A percentile compares a stretch with the other conserved stretches of the same genome.
Conservation (phyloP, 2,797 vertebrate genomes). For the Darevskia nairensis region DNA sequence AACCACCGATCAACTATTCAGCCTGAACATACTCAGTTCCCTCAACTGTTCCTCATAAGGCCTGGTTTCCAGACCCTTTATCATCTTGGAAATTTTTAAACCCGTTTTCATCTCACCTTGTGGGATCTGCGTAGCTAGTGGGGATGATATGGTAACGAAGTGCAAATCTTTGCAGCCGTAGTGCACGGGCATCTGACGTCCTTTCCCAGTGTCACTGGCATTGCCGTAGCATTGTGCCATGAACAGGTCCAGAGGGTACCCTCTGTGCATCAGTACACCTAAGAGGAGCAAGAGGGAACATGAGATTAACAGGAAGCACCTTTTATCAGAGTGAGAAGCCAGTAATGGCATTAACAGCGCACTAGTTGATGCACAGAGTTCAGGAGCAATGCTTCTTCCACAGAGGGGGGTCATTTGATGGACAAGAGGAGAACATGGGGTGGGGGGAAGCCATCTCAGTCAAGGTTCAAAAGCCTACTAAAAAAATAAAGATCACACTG, state of each 20-base stretch:
- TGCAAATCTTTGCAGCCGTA: constrained; percentile 89
- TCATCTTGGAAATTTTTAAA: background rate
- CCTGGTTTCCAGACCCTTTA: too few species aligned
- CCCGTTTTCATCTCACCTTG: constrained; percentile 82
- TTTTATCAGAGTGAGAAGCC: too few species aligned
- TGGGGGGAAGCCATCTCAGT: background rate
- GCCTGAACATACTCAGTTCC: too few species aligned
- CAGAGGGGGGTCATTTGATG: background rate
- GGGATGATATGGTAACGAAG: constrained; percentile 95
- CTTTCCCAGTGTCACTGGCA: constrained; percentile 86
- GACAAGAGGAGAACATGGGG: rapidly evolving
- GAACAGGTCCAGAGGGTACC: constrained; percentile 90
- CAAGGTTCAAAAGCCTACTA: background rate
- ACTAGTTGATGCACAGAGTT: background rate
- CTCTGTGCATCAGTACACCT: constrained; percentile 94
- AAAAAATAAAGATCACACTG: background rate
- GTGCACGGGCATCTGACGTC: constrained; percentile 96
- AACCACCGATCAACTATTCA: background rate
- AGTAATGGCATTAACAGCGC: too few species aligned
- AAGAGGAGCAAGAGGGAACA: background rate
- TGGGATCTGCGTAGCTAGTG: constrained; percentile 94
- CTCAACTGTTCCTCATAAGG: too few species aligned
- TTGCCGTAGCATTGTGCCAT: constrained; percentile 97
- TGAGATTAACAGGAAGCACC: background rate
- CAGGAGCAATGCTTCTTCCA: background rate